Evolutionary conservation across 2,113 vertebrate species (phyloP).

Genomic region (Chloebia gouldiae): DNA sequence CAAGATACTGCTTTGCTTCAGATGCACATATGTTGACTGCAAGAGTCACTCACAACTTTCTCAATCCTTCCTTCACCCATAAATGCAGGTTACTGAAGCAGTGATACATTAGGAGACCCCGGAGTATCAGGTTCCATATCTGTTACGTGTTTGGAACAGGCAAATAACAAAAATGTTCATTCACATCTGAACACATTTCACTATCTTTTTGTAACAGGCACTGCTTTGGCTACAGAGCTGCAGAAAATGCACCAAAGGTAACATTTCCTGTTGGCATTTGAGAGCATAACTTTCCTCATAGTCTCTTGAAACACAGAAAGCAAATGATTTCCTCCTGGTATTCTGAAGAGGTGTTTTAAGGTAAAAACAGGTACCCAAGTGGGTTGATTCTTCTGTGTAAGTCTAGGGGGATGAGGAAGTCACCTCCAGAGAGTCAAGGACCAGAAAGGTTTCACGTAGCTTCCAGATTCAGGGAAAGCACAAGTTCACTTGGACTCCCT

Average conservation of each 20-base stretch:
- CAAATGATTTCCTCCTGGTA: background rate
- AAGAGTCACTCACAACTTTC: background rate
- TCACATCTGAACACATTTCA: background rate
- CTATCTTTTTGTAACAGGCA: background rate
- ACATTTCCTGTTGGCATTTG: background rate
- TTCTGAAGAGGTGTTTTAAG: background rate
- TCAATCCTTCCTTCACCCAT: background rate
- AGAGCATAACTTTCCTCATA: background rate
- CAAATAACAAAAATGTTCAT: background rate
- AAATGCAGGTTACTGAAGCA: background rate
- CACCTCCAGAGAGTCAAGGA: background rate
- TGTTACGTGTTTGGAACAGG: background rate
- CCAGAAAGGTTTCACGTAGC: accelerated
- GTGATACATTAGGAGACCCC: background rate
- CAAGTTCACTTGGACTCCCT: background rate
- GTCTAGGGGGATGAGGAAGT: background rate
- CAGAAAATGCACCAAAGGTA: background rate
- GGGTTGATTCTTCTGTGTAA: background rate
- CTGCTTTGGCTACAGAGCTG: background rate
- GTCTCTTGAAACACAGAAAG: background rate
- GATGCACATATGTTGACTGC: background rate
- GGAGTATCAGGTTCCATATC: background rate
- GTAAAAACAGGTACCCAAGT: background rate
- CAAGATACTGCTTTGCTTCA: background rate
- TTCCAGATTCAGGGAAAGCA: background rate